Base-by-base conservation (phyloP, 2,797 vertebrate species). In the Podarcis siculus region DNA sequence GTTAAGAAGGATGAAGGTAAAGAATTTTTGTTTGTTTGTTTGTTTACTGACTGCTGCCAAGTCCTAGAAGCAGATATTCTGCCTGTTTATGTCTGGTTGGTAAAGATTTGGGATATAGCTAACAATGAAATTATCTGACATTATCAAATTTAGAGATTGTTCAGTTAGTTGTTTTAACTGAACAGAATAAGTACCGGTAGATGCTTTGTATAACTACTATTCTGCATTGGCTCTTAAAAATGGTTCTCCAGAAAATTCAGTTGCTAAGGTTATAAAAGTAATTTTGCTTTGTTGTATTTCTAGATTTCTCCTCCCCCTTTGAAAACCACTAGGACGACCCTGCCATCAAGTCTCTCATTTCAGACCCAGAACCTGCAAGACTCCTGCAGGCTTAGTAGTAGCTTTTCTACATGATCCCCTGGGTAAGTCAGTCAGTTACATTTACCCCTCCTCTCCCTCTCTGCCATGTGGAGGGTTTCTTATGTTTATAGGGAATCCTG, bases 321-420 rank as follows among this genome's bases (percentile, higher is more conserved):
- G 72, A 25, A 82, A 86, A 17, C 9, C 58, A 49, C 61, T 55
- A 86, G 0, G 12, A 77, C 35, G 78, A 45, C 0, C 8, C 1
- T 35, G 9, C 25, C 55, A 0, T 19, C 83, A 80, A 39, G 25
- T 67, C 37, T 86, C 76, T 1, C 1, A 10, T 6, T 1, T 61
- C 25, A 66, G 79, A 0, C 0, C 87, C 73, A 79, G 23, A 71
- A 89, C 37, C 2, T 72, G 19, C 13, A 30, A 0, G 0, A 19
- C 12, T 71, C 37, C 25, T 61, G 23, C 21, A 6, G 19, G 12
- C 39, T 82, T 13, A 73, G 39, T 37, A 42, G 35, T 5, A 7
- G 12, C 76, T 55, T 80, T 58, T 19, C 32, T 72, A 55, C 69
- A 7, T 32, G 15, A 25, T 55, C 49, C 30, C 49, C 42, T 12